Evolutionary conservation across 2,797 vertebrate genomes (phyloP), one percentile per base, ranked within the genome.

Genomic region (Urocyon cinereoargenteus): DNA sequence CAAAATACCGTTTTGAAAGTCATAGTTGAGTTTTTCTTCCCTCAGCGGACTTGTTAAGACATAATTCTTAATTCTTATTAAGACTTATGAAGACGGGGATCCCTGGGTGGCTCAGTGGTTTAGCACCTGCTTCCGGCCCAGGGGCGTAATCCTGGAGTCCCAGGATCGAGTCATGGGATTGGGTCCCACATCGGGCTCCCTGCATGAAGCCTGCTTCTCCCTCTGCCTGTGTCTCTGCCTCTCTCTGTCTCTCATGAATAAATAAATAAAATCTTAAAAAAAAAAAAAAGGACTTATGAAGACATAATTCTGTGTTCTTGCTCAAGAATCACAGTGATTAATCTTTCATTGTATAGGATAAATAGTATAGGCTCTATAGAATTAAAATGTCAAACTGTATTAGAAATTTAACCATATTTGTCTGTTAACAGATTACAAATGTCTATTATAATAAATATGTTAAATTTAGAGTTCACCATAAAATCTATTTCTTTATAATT

Each of bases 381-480:
- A 55, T 85, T 62, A 68, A 85, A 91, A 15, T 90, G 75, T 70
- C 7, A 82, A 75, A 90, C 28, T 26, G 1, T 68, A 36, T 73
- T 91, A 88, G 51, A 95, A 92, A 89, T 68, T 64, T 62, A 61
- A 59, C 2, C 79, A 9, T 4, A 78, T 64, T 96, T n/a, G 64
- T 8, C 11, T 93, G 31, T 75, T 92, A 68, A 1, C 85, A 53
- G 21, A 91, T 51, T 73, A 62, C 24, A 36, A 83, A 83, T 79
- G 1, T 75, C 8, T 79, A 2, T 94, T 93, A 68, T 77, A 90
- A 72, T 79, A 40, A 96, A 36, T 86, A 5, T 72, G 53, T 75
- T 94, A 84, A 82, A 82, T 97, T 81, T 95, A 86, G 62, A 90
- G 53, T 87, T 96, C 24, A 24, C 1, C 18, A 53, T 87, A 70